Conservation (phyloP, 2,113 vertebrate genomes). For the Lepus americanus region DNA sequence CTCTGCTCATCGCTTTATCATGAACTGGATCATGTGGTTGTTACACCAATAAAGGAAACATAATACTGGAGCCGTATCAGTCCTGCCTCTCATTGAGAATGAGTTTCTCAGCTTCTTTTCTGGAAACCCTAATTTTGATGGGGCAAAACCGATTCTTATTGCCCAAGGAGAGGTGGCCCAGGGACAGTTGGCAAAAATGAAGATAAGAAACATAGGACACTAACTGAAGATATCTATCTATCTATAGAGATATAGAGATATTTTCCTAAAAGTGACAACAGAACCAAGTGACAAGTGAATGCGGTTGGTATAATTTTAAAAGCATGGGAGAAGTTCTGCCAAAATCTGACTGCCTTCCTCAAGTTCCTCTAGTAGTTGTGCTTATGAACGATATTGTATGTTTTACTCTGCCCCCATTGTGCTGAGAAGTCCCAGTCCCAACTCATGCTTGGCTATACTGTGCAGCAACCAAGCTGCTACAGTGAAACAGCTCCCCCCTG, state of each 20-base stretch:
- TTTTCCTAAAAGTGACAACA: background rate
- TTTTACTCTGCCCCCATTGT: background rate
- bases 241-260: too few relatives aligned
- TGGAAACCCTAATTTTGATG: slow-evolving; percentile 48
- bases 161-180: background rate
- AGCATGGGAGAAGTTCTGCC: background rate
- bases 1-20: slow-evolving; percentile 35
- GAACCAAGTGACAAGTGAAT: slow-evolving; percentile 25
- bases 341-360: background rate
- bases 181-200: background rate
- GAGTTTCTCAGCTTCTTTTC: slow-evolving; percentile 40
- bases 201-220: background rate
- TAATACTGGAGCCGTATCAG: slow-evolving; percentile 7
- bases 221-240: background rate
- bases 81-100: slow-evolving; percentile 1
- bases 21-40: background rate
- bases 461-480: background rate
- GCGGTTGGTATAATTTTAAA: slow-evolving; percentile 51
- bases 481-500: background rate
- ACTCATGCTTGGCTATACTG: background rate
- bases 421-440: background rate
- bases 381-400: background rate
- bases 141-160: slow-evolving; percentile 35
- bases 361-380: background rate
- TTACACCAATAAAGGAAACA: slow-evolving; percentile 33